These are phyloP conservation scores for Plodia interpunctella DNA, from an alignment of 1,140 invertebrate species.

Conservation along the genomic window DNA sequence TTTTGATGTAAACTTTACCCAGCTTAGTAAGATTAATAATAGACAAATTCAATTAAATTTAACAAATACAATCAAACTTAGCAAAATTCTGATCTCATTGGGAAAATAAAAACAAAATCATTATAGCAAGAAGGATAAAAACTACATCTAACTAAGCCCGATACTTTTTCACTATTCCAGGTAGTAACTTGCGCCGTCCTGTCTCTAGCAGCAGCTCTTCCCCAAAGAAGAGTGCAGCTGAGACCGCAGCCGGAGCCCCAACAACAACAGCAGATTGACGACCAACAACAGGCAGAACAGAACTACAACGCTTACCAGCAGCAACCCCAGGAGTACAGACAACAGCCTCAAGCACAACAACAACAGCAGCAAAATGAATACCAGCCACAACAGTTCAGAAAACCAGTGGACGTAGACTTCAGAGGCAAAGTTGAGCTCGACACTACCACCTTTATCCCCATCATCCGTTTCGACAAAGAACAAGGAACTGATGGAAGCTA, in stretches of 20 bases:
- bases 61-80: too few relatives aligned
- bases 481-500: conserved; percentile 88
- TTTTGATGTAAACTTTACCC: too few relatives aligned
- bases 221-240: conserved; percentile 55
- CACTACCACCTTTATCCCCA: conserved; percentile 85
- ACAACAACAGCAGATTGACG: conserved; percentile 20
- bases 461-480: conserved; percentile 87
- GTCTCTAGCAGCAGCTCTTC: conserved; percentile 52
- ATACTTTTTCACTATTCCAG: conserved; percentile 39
- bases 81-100: too few relatives aligned
- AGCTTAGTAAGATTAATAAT: too few relatives aligned
- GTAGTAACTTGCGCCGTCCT: conserved; percentile 48
- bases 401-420: conserved; percentile 48
- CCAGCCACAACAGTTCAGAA: conserved; percentile 46
- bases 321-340: conserved; percentile 26
- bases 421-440: conserved; percentile 63
- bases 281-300: conserved; percentile 60
- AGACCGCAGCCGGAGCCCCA: conserved; percentile 39
- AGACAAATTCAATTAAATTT: too few relatives aligned
- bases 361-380: conserved; percentile 29
- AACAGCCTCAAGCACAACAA: conserved; percentile 33
- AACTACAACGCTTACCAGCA: conserved; percentile 59
- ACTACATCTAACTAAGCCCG: background rate
- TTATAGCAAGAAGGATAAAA: background rate
- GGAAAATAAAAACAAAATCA: too few relatives aligned